Evolutionary conservation across 2,797 vertebrate genomes (phyloP), one percentile per base, ranked within the genome.

Genomic region (Spheniscus humboldti): DNA sequence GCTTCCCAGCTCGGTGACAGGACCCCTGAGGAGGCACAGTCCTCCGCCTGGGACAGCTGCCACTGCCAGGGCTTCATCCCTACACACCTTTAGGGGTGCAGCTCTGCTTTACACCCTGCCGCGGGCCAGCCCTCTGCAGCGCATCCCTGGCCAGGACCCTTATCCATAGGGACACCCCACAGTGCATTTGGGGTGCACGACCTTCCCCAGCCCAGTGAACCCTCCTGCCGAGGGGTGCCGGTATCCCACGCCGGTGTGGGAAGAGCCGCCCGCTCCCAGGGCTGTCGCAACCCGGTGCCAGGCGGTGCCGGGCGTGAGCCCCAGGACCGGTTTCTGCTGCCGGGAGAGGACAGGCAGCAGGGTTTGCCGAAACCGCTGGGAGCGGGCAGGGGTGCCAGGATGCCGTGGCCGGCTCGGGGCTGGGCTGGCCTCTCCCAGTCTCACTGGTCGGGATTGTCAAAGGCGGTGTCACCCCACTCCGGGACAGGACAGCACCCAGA

Each of bases 361-460:
- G 88, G 53, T 78, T 92, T 93, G 91, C 94, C 71, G 84, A 97
- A 96, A 97, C 95, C 35, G 3, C 85, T 23, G 68, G 37, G 67
- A 87, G 71, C 39, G 7, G 72, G 87, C 39, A 33, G 59, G 48
- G 80, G 64, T 23, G 69, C 48, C 1, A 33, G 43, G 63, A 48
- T 56, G 86, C 75, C 8, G 12, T 8, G 13, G 71, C 23, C 31
- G 1, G 64, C 86, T 55, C 22, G 0, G 90, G 92, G 88, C 79
- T 57, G 78, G 90, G 78, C 90, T 6, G 6, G 80, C 77, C 92
- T 60, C 95, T 93, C 92, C 91, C 72, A 7, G 27, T 50, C 88
- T 91, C 91, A 81, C 73, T 41, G 0, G 63, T 17, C 18, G 43
- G 87, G 63, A 79, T 87, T 76, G 89, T 89, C 87, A 15, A 2